Conservation (phyloP, 2,113 vertebrate species). For the Zosterops pallidus region DNA sequence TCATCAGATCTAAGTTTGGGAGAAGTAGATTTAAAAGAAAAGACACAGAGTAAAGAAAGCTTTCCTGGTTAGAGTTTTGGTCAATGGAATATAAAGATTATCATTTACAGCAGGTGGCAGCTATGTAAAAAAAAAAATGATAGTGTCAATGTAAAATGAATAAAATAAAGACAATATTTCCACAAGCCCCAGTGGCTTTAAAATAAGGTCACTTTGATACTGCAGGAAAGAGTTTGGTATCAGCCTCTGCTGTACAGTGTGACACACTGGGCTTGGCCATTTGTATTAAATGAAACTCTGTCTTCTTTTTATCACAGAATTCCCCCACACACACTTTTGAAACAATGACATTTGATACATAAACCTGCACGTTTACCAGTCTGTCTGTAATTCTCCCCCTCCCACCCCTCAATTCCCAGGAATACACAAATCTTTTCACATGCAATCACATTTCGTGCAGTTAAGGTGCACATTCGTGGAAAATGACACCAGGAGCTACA, state of each 20-base stretch:
- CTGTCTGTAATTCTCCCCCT: not conserved
- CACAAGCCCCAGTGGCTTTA: not conserved
- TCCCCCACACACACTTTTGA: not conserved
- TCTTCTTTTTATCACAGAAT: not conserved
- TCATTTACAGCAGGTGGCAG: not conserved
- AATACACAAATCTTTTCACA: not conserved
- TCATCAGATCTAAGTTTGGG: not conserved
- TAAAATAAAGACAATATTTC: not conserved
- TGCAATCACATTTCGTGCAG: not conserved
- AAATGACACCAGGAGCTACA: not conserved
- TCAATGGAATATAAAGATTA: not conserved
- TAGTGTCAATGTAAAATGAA: not conserved
- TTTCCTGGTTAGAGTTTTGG: not conserved
- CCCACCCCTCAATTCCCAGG: not conserved
- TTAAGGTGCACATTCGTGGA: not conserved
- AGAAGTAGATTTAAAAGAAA: not conserved
- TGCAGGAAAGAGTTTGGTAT: not conserved
- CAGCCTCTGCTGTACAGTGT: not conserved
- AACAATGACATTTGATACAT: not conserved
- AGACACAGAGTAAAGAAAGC: not conserved
- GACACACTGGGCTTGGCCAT: not conserved
- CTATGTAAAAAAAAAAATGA: constrained; percentile 1
- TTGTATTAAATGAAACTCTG: not conserved
- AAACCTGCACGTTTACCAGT: not conserved
- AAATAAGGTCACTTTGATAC: not conserved